Conservation (phyloP, 2,797 vertebrate species). For the Karalla daura region DNA sequence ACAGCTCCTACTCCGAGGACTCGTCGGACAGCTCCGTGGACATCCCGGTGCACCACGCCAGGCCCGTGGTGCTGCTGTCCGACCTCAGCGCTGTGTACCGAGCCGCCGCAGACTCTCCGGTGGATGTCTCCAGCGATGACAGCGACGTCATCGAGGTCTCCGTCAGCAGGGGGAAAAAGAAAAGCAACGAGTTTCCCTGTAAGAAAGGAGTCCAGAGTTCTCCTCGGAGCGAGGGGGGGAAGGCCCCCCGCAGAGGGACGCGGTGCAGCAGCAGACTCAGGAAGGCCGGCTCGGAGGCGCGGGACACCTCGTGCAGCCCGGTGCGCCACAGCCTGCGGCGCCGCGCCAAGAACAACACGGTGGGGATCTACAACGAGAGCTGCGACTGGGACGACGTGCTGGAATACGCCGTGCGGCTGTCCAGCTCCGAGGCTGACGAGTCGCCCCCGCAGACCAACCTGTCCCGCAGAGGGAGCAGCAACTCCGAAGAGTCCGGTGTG, state of each 20-base stretch:
- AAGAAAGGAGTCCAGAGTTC: background rate
- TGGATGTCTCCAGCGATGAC: constrained; percentile 75
- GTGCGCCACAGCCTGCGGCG: constrained; percentile 55
- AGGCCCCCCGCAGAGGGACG: background rate
- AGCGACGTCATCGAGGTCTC: constrained; percentile 81
- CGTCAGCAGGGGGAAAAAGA: constrained; percentile 38
- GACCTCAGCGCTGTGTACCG: constrained; percentile 60
- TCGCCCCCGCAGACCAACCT: background rate
- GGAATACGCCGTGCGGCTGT: constrained; percentile 45
- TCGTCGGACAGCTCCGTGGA: constrained; percentile 73
- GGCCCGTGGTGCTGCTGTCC: constrained; percentile 72
- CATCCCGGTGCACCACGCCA: constrained; percentile 67
- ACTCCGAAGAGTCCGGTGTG: constrained; percentile 29
- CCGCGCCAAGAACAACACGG: constrained; percentile 51
- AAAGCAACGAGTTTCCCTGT: background rate
- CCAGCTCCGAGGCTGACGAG: constrained; percentile 50
- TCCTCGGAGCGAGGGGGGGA: constrained; percentile 12
- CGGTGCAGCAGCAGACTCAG: constrained; percentile 58
- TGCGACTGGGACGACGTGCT: constrained; percentile 63
- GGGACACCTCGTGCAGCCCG: background rate
- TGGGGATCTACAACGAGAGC: constrained; percentile 72
- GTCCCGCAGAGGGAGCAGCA: background rate
- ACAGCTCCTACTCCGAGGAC: constrained; percentile 72
- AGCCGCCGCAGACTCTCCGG: constrained; percentile 22
- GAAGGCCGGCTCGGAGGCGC: background rate